phyloP scores from a whole-genome alignment of 1,140 invertebrate species.

The Gryon sp. region DNA sequence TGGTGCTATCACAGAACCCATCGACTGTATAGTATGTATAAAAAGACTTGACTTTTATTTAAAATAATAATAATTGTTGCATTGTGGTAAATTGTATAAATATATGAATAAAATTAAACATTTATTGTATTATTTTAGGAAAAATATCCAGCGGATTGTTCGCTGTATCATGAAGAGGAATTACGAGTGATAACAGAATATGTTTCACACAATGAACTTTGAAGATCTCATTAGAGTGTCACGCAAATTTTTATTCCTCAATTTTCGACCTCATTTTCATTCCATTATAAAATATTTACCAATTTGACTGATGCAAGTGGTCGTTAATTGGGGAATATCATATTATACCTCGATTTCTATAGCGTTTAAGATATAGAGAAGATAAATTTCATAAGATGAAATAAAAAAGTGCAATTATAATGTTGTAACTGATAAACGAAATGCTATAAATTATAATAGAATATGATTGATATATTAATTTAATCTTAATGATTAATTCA shows the following conservation, averaged over 20 bases:
- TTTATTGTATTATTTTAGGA: constrained; percentile 77
- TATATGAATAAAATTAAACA: neutral
- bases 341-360: neutral
- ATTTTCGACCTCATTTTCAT: neutral
- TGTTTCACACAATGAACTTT: constrained; percentile 83
- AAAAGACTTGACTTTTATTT: neutral
- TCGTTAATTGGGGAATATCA: constrained; percentile 13
- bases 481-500: no score
- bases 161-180: constrained; percentile 88
- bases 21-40: constrained; percentile 81
- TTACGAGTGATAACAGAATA: constrained; percentile 89
- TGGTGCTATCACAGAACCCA: constrained; percentile 82
- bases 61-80: no score
- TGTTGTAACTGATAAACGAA: no score
- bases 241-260: constrained; percentile 11
- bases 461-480: no score
- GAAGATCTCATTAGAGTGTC: constrained; percentile 81
- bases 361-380: neutral
- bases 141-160: constrained; percentile 86
- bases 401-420: neutral
- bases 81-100: no score
- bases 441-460: no score
- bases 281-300: neutral
- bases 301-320: neutral
- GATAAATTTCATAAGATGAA: neutral